Base-by-base conservation (phyloP, 92 coral and sea anemone genomes). In the Phenganax stokvisi region DNA sequence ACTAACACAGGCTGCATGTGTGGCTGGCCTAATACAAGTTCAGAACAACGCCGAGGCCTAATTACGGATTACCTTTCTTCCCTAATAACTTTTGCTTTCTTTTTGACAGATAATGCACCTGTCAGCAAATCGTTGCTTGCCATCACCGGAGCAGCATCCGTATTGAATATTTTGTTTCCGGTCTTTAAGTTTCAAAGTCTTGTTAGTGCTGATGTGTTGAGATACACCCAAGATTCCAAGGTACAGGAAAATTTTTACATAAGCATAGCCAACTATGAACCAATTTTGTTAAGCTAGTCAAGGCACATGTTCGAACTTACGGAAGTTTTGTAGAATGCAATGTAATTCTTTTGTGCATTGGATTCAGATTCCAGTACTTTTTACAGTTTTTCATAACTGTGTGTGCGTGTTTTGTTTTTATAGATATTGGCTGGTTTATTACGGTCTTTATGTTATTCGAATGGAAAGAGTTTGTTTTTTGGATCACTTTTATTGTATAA, bases 61-160 rank as follows among this genome's bases (percentile, higher is more conserved):
- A 20, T 37, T 37, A 37, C 47, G 25, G 25, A 20, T 20, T 5
- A 37, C 47, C 47, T 37, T 37, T 37, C 47, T 5, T 5, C 47
- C 0, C 3, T 37, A 37, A 37, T 37, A 37, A 37, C 47, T 37
- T 37, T 37, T 20, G 25, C 47, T 37, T 37, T 37, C 5, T 37
- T 37, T 37, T 37, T 37, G 47, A 37, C 47, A 93, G 98, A 88
- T 85, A 90, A 83, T 87, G 87, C 97, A 37, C 93, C 97, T 25
- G 86, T 93, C 58, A 91, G 86, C 79, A 93, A 91, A 84, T 89
- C 92, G 67, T 81, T 93, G 65, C 81, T 93, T 72, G 85, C 85
- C 17, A 83, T 93, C 29, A 91, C 90, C 83, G 98, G 98, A 56
- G 89, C 98, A 69, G 97, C 97, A 0, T 93, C 98, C 12, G 80